phyloP scores from a whole-genome alignment of 1,140 invertebrate species.

The Lycorma delicatula region DNA sequence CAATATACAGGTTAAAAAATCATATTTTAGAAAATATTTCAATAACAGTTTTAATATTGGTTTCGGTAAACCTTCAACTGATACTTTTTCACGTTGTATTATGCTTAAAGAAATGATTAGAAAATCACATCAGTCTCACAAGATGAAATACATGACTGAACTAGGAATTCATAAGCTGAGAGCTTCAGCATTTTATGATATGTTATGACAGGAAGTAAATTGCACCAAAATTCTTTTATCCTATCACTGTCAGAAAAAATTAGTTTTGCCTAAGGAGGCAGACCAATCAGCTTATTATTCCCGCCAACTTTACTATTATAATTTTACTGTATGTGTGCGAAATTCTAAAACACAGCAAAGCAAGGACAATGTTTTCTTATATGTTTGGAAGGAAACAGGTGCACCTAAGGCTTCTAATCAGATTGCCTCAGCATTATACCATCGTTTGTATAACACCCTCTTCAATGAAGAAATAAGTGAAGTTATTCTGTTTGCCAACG shows the following conservation, averaged over 20 bases:
- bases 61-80: background rate
- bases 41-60: background rate
- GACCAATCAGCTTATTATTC: slow-evolving; percentile 34
- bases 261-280: slow-evolving; percentile 28
- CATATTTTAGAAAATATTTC: background rate
- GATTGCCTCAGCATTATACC: slow-evolving; percentile 30
- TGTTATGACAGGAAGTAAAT: background rate
- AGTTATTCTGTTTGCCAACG: slow-evolving; percentile 29
- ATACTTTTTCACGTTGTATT: background rate
- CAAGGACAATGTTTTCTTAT: slow-evolving; percentile 28
- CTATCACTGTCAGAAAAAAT: slow-evolving; percentile 39
- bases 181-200: background rate
- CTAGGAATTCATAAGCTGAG: background rate
- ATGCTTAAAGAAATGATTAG: background rate
- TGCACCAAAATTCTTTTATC: background rate
- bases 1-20: background rate
- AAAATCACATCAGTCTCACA: background rate
- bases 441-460: slow-evolving; percentile 25
- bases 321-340: slow-evolving; percentile 33
- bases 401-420: slow-evolving; percentile 31
- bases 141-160: background rate
- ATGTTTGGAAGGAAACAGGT: slow-evolving; percentile 32
- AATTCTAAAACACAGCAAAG: slow-evolving; percentile 29
- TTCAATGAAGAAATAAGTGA: slow-evolving; percentile 15
- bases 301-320: slow-evolving; percentile 35